Conservation (phyloP, 2,888 invertebrate species). For the Parnassius smintheus region DNA sequence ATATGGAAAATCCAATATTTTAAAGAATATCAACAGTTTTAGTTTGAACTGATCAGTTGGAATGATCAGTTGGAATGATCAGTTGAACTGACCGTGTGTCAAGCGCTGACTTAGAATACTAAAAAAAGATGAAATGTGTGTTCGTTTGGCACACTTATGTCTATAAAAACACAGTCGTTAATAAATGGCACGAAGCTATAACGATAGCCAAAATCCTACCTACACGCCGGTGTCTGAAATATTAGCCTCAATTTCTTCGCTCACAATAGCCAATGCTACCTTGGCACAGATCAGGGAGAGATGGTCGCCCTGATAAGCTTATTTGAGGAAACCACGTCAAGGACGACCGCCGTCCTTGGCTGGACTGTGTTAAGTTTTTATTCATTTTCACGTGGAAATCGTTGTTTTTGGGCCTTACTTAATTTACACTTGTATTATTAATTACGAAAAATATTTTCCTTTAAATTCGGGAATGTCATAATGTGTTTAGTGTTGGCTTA, state of each 20-base stretch:
- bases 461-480: not conserved
- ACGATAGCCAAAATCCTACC: too few relatives aligned
- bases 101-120: too few relatives aligned
- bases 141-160: too few relatives aligned
- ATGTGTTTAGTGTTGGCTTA: not conserved
- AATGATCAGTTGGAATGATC: too few relatives aligned
- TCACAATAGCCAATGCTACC: slow-evolving; percentile 14
- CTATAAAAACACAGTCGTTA: too few relatives aligned
- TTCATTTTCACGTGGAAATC: slow-evolving; percentile 6
- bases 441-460: slow-evolving; percentile 9
- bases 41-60: too few relatives aligned
- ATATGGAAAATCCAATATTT: too few relatives aligned
- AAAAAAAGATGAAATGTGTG: too few relatives aligned
- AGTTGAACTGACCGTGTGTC: too few relatives aligned
- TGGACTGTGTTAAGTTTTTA: not conserved
- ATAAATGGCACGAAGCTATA: too few relatives aligned
- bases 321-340: slow-evolving; percentile 19
- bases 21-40: too few relatives aligned
- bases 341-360: slow-evolving; percentile 18
- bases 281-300: slow-evolving; percentile 22
- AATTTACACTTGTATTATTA: slow-evolving; percentile 8
- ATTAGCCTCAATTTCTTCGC: slow-evolving; percentile 3
- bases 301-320: slow-evolving; percentile 13
- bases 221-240: not conserved
- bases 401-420: slow-evolving; percentile 3